Conservation (phyloP, 37 sponge, comb jelly and placozoan species). For the Axinella damicornis region DNA sequence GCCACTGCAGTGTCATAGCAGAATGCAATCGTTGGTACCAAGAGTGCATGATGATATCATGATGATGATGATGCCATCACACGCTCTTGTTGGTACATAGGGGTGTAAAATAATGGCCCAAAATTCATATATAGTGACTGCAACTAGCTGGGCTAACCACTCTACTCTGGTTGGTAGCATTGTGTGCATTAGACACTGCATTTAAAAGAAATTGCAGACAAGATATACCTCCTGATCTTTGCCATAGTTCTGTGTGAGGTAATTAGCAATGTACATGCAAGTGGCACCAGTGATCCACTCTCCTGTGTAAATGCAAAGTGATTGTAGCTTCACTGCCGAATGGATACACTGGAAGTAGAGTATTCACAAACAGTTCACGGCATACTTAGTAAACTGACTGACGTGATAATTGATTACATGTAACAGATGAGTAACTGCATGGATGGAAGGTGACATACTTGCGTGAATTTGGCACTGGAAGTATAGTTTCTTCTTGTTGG, state of each 20-base stretch:
- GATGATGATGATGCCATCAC: too few relatives aligned
- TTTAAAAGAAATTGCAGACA: background rate
- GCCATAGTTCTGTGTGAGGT: slow-evolving; percentile 39
- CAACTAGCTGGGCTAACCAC: background rate
- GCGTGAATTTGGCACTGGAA: slow-evolving; percentile 85
- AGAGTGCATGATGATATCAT: too few relatives aligned
- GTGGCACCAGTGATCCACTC: slow-evolving; percentile 91
- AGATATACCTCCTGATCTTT: background rate
- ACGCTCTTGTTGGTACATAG: too few relatives aligned
- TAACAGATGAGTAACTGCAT: background rate
- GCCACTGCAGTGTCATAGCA: too few relatives aligned
- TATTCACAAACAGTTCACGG: background rate
- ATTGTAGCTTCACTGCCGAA: too few relatives aligned
- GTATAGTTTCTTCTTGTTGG: slow-evolving; percentile 33
- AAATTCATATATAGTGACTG: background rate
- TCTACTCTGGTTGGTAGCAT: too few relatives aligned
- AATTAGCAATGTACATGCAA: slow-evolving; percentile 80
- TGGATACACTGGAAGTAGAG: background rate
- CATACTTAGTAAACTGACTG: background rate
- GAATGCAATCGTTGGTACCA: too few relatives aligned
- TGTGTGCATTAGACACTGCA: too few relatives aligned
- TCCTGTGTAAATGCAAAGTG: too few relatives aligned
- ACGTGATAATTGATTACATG: background rate
- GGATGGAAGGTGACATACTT: slow-evolving; percentile 36
- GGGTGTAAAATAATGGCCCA: too few relatives aligned